A percentile compares a stretch with the other conserved stretches of the same genome.
Evolutionary conservation across 2,113 vertebrate genomes (phyloP).

Genomic region (Leptodactylus fuscus): DNA sequence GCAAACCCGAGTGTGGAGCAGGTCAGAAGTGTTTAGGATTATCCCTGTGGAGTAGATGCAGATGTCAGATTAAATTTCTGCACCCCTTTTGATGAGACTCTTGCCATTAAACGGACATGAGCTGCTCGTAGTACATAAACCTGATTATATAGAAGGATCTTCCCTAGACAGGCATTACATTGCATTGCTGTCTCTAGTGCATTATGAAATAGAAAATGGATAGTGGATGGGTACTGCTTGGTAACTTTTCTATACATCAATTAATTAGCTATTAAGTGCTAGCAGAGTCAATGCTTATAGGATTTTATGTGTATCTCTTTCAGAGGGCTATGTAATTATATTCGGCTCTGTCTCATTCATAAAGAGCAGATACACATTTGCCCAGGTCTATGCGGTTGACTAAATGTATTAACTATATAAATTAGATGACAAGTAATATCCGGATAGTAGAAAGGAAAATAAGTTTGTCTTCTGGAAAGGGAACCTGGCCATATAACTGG

Average conservation of each 20-base stretch:
- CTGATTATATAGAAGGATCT: conserved; percentile 27
- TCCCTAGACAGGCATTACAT: background rate
- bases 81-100: background rate
- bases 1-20: background rate
- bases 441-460: background rate
- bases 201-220: conserved; percentile 5
- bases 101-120: background rate
- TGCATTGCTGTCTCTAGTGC: background rate
- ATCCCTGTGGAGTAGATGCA: conserved; percentile 15
- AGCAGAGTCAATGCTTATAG: background rate
- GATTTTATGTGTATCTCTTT: conserved; percentile 19
- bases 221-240: background rate
- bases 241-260: conserved; percentile 8
- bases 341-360: background rate
- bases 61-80: conserved; percentile 29
- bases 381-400: background rate
- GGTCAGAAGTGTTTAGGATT: conserved; percentile 46
- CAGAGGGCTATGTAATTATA: background rate
- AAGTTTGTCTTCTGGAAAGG: no score
- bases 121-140: background rate
- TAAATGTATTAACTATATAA: background rate
- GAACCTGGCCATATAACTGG: no score
- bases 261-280: conserved; percentile 24
- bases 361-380: background rate
- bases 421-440: background rate